Evolutionary conservation across 2,113 vertebrate genomes (phyloP).

Genomic region (Mobula birostris): DNA sequence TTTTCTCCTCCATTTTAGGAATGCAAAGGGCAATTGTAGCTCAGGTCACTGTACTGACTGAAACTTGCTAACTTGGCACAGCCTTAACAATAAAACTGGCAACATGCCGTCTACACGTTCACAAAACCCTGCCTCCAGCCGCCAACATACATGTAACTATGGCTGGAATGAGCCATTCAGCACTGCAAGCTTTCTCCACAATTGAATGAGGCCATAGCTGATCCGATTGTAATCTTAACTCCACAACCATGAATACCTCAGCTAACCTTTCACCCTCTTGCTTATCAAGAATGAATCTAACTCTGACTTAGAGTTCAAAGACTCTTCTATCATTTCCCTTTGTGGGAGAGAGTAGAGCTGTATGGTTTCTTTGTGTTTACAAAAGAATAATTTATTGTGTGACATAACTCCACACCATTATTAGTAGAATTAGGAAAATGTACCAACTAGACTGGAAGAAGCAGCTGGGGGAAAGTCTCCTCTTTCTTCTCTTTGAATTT

Average conservation of each 20-base stretch:
- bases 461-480: neutral
- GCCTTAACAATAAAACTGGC: neutral
- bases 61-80: neutral
- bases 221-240: too few relatives aligned
- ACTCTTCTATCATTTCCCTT: too few relatives aligned
- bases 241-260: too few relatives aligned
- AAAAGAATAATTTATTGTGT: neutral
- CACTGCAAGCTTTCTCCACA: too few relatives aligned
- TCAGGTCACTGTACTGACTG: neutral
- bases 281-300: too few relatives aligned
- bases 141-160: neutral
- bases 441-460: neutral
- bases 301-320: too few relatives aligned
- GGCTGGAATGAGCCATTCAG: too few relatives aligned
- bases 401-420: neutral
- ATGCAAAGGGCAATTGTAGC: neutral
- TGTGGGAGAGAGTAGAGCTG: neutral
- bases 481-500: neutral
- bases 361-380: neutral
- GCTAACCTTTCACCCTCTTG: too few relatives aligned
- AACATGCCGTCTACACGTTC: neutral
- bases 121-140: neutral
- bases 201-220: too few relatives aligned
- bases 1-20: neutral
- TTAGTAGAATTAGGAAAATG: neutral